Percentiles rank a stretch among this genome's conserved stretches.
phyloP scores from a whole-genome alignment of 2,797 vertebrate species.

The Pagetopsis macropterus region DNA sequence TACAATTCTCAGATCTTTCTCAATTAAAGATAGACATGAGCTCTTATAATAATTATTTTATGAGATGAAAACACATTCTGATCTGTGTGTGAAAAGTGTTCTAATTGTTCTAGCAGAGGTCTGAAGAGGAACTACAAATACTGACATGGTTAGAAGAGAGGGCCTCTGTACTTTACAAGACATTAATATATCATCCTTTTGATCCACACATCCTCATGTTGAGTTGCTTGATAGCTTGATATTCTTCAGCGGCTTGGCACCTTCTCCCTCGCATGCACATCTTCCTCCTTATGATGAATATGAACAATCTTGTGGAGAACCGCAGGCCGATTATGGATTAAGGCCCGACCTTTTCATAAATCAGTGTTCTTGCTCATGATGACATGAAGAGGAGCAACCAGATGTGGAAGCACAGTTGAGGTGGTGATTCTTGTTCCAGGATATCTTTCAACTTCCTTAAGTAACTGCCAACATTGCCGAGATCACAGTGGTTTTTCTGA shows the following conservation, averaged over 20 bases:
- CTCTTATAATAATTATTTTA: background rate
- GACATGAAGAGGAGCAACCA: constrained; percentile 61
- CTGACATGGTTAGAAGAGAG: constrained; percentile 24
- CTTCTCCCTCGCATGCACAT: constrained; percentile 41
- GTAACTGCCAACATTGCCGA: constrained; percentile 43
- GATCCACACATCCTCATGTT: constrained; percentile 39
- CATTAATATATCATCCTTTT: constrained; percentile 40
- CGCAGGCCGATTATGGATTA: constrained; percentile 45
- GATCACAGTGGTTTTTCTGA: constrained; percentile 45
- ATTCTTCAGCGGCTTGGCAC: constrained; percentile 36
- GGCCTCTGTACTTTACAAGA: constrained; percentile 20
- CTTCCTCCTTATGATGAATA: constrained; percentile 38
- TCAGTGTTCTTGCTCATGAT: constrained; percentile 53
- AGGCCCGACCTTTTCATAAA: constrained; percentile 55
- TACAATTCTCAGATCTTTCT: background rate
- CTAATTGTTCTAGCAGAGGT: background rate
- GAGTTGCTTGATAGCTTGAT: constrained; percentile 43
- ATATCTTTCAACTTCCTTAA: constrained; percentile 56
- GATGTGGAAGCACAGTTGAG: constrained; percentile 51
- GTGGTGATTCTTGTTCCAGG: constrained; percentile 55
- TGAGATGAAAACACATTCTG: constrained; percentile 9
- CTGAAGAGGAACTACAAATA: constrained; percentile 8
- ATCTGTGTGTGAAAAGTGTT: constrained; percentile 18
- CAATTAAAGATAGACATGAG: background rate
- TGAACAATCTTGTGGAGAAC: constrained; percentile 49